phyloP scores from a whole-genome alignment of 2,113 vertebrate species.

The Ivindomyrus marchei region DNA sequence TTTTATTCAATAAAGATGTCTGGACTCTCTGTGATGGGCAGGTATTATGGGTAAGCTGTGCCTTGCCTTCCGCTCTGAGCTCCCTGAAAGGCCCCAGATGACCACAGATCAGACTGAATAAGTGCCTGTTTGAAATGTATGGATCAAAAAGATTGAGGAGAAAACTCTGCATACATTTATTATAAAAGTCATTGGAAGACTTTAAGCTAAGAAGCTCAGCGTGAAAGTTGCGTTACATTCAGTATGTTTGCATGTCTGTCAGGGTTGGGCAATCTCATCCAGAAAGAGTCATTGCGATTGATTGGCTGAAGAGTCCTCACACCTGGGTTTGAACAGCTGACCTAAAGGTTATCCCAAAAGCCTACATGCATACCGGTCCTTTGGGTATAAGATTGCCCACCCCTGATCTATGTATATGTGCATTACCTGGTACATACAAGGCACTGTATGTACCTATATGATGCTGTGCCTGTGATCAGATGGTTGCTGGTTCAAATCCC shows the following conservation, averaged over 20 bases:
- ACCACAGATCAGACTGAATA: not conserved
- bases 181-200: not conserved
- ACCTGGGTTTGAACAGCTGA: too few species aligned
- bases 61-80: not conserved
- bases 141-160: not conserved
- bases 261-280: too few species aligned
- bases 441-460: not conserved
- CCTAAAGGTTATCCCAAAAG: too few species aligned
- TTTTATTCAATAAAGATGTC: not conserved
- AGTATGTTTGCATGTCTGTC: not conserved
- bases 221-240: not conserved
- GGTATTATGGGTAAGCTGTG: not conserved
- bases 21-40: not conserved
- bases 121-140: not conserved
- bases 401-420: not conserved
- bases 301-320: too few species aligned
- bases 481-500: not conserved
- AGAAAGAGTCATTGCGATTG: too few species aligned
- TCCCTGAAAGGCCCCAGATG: not conserved
- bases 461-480: not conserved
- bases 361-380: too few species aligned
- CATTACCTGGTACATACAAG: not conserved
- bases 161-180: not conserved
- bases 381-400: too few species aligned
- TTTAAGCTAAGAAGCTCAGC: not conserved